These are phyloP conservation scores for Trichogramma dendrolimi DNA, from an alignment of 2,888 invertebrate genomes.

Conservation along the genomic window DNA sequence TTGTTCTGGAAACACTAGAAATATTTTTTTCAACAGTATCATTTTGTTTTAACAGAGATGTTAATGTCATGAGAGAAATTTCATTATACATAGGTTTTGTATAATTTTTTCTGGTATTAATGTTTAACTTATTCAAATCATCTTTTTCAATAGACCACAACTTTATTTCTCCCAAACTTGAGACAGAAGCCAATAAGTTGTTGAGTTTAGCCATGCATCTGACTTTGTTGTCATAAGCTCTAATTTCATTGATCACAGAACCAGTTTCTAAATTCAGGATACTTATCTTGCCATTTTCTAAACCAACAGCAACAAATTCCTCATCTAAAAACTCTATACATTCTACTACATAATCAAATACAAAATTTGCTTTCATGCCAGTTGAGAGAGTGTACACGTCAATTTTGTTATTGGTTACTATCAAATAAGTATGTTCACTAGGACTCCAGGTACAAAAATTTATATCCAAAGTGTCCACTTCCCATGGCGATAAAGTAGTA, in stretches of 20 bases:
- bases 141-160: conserved; percentile 59
- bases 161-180: conserved; percentile 76
- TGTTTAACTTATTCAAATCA: conserved; percentile 53
- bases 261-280: conserved; percentile 58
- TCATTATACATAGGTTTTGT: too few relatives aligned
- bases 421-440: conserved; percentile 70
- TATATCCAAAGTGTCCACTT: conserved; percentile 43
- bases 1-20: conserved; percentile 31
- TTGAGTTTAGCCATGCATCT: conserved; percentile 62
- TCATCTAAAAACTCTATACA: conserved; percentile 68
- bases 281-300: conserved; percentile 70
- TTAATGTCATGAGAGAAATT: conserved; percentile 67
- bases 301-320: conserved; percentile 63
- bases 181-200: conserved; percentile 64
- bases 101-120: conserved; percentile 54
- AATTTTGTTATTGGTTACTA: conserved; percentile 68
- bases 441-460: conserved; percentile 65
- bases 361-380: conserved; percentile 64
- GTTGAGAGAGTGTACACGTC: conserved; percentile 78
- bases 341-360: conserved; percentile 67
- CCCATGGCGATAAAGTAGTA: conserved; percentile 67
- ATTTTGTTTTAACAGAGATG: conserved; percentile 36
- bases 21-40: conserved; percentile 25
- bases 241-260: conserved; percentile 40
- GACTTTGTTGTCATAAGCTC: conserved; percentile 65